Evolutionary conservation across 2,797 vertebrate genomes (phyloP).

Genomic region (Helostoma temminkii): DNA sequence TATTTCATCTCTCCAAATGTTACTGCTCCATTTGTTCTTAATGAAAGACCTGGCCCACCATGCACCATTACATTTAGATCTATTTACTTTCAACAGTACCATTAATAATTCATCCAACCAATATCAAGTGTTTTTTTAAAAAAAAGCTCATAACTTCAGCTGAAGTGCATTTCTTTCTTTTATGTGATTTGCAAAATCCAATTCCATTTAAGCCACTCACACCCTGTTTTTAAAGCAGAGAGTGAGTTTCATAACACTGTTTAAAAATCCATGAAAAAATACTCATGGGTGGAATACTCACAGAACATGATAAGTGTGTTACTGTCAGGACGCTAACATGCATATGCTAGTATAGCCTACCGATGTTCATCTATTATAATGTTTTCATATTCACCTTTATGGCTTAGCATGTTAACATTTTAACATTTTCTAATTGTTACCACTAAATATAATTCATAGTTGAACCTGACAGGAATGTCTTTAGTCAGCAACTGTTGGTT

Average conservation of each 20-base stretch:
- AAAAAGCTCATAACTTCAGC: conserved; percentile 22
- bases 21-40: conserved; percentile 69
- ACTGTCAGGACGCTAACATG: not conserved
- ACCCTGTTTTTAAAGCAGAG: conserved; percentile 46
- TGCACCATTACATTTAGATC: conserved; percentile 59
- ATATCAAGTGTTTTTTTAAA: conserved; percentile 22
- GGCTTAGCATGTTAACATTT: conserved; percentile 1
- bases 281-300: conserved; percentile 52
- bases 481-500: not conserved
- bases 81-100: conserved; percentile 61
- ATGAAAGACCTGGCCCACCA: conserved; percentile 65
- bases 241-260: conserved; percentile 61
- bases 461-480: not conserved
- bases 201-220: conserved; percentile 59
- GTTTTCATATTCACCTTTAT: not conserved
- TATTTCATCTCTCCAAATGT: conserved; percentile 62
- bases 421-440: not conserved
- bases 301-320: conserved; percentile 27
- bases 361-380: no score
- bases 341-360: not conserved
- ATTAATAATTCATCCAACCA: conserved; percentile 49
- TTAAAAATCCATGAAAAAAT: conserved; percentile 71
- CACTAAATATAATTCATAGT: not conserved
- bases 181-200: conserved; percentile 52
- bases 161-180: conserved; percentile 18